Evolutionary conservation across 2,888 invertebrate species (phyloP).

Genomic region (Itoplectis maculator): DNA sequence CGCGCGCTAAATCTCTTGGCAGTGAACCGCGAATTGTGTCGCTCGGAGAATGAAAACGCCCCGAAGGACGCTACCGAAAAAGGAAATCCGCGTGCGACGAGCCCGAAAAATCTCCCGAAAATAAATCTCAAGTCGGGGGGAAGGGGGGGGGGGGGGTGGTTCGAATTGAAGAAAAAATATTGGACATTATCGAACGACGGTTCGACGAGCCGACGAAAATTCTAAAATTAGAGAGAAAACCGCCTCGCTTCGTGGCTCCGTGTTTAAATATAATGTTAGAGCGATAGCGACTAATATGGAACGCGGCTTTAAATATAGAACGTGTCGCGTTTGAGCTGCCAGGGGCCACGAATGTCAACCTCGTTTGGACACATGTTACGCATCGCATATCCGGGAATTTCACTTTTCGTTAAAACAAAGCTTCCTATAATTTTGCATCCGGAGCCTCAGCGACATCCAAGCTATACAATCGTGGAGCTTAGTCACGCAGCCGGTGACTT

Average conservation of each 20-base stretch:
- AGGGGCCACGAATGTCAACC: neutral
- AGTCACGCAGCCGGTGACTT: no score
- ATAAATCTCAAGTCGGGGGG: no score
- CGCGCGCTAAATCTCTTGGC: constrained; percentile 70
- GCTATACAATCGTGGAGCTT: no score
- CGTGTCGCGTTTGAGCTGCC: neutral
- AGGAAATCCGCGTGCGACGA: constrained; percentile 37
- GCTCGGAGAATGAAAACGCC: constrained; percentile 27
- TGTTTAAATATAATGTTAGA: constrained; percentile 32
- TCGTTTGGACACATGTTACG: neutral
- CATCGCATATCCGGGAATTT: neutral
- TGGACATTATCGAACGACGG: no score
- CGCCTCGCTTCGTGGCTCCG: neutral
- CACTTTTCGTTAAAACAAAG: neutral
- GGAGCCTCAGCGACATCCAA: no score
- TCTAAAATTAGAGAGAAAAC: neutral
- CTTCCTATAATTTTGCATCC: no score
- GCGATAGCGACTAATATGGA: neutral
- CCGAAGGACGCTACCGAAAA: constrained; percentile 55
- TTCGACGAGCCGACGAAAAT: neutral
- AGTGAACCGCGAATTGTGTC: constrained; percentile 74
- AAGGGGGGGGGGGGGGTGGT: no score
- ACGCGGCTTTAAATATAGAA: constrained; percentile 10
- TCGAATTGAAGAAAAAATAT: no score
- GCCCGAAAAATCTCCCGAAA: constrained; percentile 21